Evolutionary conservation across 1,140 invertebrate species (phyloP).

Genomic region (Drosophila leontia): DNA sequence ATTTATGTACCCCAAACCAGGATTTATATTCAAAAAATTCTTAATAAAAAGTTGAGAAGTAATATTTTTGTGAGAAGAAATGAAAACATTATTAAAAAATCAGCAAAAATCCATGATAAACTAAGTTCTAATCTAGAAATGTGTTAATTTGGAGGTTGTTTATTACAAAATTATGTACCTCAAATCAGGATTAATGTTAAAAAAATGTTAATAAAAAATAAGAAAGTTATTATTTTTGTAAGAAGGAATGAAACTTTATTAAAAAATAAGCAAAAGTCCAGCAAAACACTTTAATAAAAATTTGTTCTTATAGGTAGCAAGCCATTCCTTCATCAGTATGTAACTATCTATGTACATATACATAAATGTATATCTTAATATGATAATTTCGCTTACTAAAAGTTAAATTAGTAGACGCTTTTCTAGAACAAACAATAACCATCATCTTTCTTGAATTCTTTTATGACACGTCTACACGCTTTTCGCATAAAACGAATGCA

Average conservation of each 20-base stretch:
- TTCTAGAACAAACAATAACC: neutral
- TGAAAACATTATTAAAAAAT: neutral
- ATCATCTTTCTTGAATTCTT: neutral
- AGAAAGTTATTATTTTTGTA: too few species aligned
- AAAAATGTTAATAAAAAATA: too few species aligned
- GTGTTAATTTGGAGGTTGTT: too few species aligned
- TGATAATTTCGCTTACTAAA: neutral
- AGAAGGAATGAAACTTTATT: neutral
- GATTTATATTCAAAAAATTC: neutral
- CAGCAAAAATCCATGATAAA: too few species aligned
- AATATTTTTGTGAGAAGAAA: neutral
- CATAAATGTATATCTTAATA: neutral
- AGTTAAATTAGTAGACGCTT: neutral
- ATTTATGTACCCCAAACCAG: too few species aligned
- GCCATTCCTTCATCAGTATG: neutral
- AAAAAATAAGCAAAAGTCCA: too few species aligned
- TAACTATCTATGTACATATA: neutral
- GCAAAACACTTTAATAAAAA: neutral
- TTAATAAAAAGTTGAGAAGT: neutral
- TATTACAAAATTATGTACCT: too few species aligned
- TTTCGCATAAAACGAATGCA: slow-evolving; percentile 10
- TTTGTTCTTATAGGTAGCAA: neutral
- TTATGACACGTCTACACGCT: slow-evolving; percentile 7
- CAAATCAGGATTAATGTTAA: too few species aligned
- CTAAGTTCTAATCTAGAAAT: too few species aligned